A percentile compares a stretch with the other conserved stretches of the same genome.
Conservation (phyloP, 2,888 invertebrate genomes). For the Reticulitermes lucifugus region DNA sequence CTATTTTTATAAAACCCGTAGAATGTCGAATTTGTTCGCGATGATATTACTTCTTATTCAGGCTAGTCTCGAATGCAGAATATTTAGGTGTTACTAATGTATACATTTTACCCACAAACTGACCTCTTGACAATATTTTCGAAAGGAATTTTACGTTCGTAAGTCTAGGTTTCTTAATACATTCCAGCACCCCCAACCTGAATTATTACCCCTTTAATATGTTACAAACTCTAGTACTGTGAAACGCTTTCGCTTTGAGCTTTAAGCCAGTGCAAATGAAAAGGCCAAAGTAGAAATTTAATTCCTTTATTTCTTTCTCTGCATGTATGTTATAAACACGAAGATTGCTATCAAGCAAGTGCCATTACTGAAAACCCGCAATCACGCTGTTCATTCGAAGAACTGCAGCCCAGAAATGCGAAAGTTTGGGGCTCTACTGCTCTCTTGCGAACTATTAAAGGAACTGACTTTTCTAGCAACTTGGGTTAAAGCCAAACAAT, state of each 20-base stretch:
- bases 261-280: neutral
- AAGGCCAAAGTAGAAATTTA: neutral
- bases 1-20: no score
- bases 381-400: neutral
- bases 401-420: constrained; percentile 1
- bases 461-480: constrained; percentile 26
- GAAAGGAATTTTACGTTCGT: no score
- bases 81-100: no score
- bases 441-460: constrained; percentile 34
- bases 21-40: no score
- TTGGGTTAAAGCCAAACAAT: constrained; percentile 43
- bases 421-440: constrained; percentile 17
- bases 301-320: neutral
- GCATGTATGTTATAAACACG: constrained; percentile 8
- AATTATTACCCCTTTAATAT: neutral
- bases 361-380: constrained; percentile 25
- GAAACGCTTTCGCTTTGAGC: neutral
- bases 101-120: no score
- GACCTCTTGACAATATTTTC: no score
- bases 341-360: constrained; percentile 21
- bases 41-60: no score
- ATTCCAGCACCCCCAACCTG: no score
- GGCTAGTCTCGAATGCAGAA: no score
- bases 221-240: neutral
- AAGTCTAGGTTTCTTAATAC: no score